Base-by-base conservation (phyloP, 2,888 invertebrate genomes). In the Tenthredo notha region DNA sequence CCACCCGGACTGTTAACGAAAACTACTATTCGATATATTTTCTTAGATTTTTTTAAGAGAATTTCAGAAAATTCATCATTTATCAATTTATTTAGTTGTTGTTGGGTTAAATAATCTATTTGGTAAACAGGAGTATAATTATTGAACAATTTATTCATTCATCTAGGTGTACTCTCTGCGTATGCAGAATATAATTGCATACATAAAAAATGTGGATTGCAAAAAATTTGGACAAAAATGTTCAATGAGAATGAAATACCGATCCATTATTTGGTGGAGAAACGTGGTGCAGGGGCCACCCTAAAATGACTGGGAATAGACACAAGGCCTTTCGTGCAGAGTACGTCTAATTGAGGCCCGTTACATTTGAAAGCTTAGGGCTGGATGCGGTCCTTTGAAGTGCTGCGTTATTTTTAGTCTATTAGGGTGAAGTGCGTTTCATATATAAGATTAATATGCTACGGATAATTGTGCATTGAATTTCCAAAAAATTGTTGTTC, bases 371-470 rank as follows among this genome's bases (percentile, higher is more conserved):
- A 47, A 47, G 37, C 58, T 50, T 80, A 29, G 80, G 61, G 80
- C 61, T 80, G 58, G n/a, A 12, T 50, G 12, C 86, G 84, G 84
- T 84, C 40, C 86, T 89, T 88, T 87, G 87, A 88, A 86, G 84
- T 84, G 83, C 84, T 33, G 29, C 78, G 78, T 84, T 90, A 87
- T 88, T 88, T 89, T 87, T 86, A 86, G 88, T 67, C 85, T 86
- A 87, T 84, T 80, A 40, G 80, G 80, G 37, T 29, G 80, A 80
- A 61, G 80, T 61, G 80, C 61, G 37, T 77, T 77, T 84, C 78
- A 74, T 65, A 84, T 65, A 80, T 67, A 50, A 61, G 61, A 61
- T 61, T 50, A n/a, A 85, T 65, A 43, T 86, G 33, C 78, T 65
- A 43, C 67, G 77, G 83, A 21, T 61, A 58, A 74, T 72, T 84